Evolutionary conservation across 2,797 vertebrate species (phyloP), one percentile per base, ranked within the genome.

Genomic region (Ptychadena robeensis): DNA sequence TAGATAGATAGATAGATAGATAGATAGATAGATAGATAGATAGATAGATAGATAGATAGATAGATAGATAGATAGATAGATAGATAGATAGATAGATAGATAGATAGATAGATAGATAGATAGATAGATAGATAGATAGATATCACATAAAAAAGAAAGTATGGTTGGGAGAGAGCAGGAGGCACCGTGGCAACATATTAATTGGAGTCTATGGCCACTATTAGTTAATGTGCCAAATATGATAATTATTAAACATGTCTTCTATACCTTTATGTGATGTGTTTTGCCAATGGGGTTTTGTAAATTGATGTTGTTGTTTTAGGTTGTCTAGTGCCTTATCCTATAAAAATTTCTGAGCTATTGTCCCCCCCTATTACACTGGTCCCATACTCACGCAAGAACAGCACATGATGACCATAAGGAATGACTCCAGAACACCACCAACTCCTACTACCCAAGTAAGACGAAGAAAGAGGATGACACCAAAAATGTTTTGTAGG

Each of bases 401-500:
- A 90, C 98, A 99, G 91, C 98, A 99, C 92, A 99, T 96, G 88
- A 98, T 92, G 89, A 99, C 97, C 80, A 99, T 99, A 87, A 95
- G 92, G 90, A 99, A 98, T 79, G 97, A 95, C 81, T 98, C 96
- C 73, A 99, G 88, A 88, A 99, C 95, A 53, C 98, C 98, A 0
- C 97, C 96, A 0, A 97, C 92, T 63, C 98, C 98, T 77, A 99
- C 98, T 82, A 99, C 96, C 98, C 98, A 99, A 11, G 98, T 99
- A 93, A 99, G 97, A 68, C 98, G 93, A 87, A 99, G 93, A 89
- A 99, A 99, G 76, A 99, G 95, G 87, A 99, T 99, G 85, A 99
- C 98, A 10, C 98, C 98, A 3, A 99, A 96, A 86, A 99, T 99
- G 90, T 99, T 99, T 91, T 99, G 98, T 89, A 99, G 95, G 86